Percentiles rank a stretch among this genome's conserved stretches.
These are phyloP conservation scores for Antheraea pernyi DNA, from an alignment of 1,140 invertebrate genomes.

Conservation along the genomic window DNA sequence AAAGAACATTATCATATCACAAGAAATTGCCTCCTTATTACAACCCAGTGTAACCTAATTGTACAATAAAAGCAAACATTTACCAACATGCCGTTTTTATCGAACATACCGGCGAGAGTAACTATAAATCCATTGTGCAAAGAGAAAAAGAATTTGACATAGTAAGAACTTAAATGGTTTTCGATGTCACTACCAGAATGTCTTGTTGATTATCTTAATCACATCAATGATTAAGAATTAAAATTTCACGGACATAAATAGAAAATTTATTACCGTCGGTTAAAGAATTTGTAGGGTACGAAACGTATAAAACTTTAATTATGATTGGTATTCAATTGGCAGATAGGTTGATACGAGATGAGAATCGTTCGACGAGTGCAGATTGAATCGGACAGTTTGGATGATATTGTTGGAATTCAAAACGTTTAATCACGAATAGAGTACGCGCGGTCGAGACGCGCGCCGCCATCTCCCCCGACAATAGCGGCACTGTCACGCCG, in stretches of 20 bases:
- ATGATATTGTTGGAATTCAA: conserved; percentile 76
- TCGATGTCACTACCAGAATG: background rate
- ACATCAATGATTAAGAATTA: conserved; percentile 8
- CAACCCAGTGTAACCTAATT: conserved; percentile 45
- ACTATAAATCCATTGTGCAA: background rate
- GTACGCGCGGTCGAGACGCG: conserved; percentile 45
- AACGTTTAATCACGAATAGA: conserved; percentile 73
- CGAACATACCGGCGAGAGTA: conserved; percentile 5
- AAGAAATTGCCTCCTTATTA: conserved; percentile 49
- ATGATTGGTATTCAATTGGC: conserved; percentile 27
- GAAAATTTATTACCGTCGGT: background rate
- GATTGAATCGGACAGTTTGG: conserved; percentile 66
- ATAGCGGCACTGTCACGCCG: conserved; percentile 70
- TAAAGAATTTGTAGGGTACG: background rate
- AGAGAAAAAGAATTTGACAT: conserved; percentile 5
- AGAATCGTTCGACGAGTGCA: conserved; percentile 42
- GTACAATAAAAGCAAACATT: conserved; percentile 48
- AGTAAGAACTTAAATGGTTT: background rate
- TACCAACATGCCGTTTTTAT: conserved; percentile 41
- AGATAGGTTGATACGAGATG: conserved; percentile 43
- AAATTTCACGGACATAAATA: background rate
- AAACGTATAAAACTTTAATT: conserved; percentile 13
- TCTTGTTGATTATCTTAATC: conserved; percentile 7
- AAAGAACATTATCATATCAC: conserved; percentile 45
- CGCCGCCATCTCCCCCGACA: conserved; percentile 52